Evolutionary conservation across 1,140 invertebrate genomes (phyloP), one percentile per base, ranked within the genome.

Genomic region (Scaptomyza pallida): DNA sequence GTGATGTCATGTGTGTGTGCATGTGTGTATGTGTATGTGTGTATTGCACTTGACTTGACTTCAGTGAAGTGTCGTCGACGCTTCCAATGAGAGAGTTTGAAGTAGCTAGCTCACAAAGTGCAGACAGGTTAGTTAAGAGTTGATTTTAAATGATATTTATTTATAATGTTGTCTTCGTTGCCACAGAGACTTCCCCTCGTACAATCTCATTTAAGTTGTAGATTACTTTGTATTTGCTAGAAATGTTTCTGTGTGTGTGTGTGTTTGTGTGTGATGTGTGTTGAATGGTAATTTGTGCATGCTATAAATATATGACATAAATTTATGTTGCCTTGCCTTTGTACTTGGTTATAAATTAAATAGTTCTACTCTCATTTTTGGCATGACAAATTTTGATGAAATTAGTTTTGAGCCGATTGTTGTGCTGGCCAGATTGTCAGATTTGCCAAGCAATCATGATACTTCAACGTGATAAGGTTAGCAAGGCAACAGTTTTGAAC

Each of bases 141-240:
- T 85, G 86, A 74, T 81, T 86, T 86, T 71, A 78, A 88, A 86
- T 86, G 75, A 81, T 86, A 86, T 86, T 86, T 86, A 86, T 81
- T 86, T 88, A 86, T 86, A 78, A 88, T 77, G 71, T 55, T 65
- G 69, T 71, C 78, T 67, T 70, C 44, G 19, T 21, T 45, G 45
- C 62, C 33, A 30, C 26, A 12, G 33, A 41, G 21, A 43, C 37
- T n/a, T n/a, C n/a, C n/a, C n/a, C 51, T 21, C 17, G 37, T 48
- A 45, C 51, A 76, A 80, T 77, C 81, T 85, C 73, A 85, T 85
- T 81, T 81, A 85, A 85, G 76, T 85, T 85, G 81, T 56, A 86
- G 81, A 85, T 85, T 85, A 86, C 81, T 71, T 72, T 81, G 70
- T 21, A 51, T 78, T 21, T 57, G 23, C 63, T 57, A 56, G 26